A percentile compares a stretch with the other conserved stretches of the same genome.
phyloP scores from a whole-genome alignment of 2,113 vertebrate genomes.

The Himantopus leucocephalus region DNA sequence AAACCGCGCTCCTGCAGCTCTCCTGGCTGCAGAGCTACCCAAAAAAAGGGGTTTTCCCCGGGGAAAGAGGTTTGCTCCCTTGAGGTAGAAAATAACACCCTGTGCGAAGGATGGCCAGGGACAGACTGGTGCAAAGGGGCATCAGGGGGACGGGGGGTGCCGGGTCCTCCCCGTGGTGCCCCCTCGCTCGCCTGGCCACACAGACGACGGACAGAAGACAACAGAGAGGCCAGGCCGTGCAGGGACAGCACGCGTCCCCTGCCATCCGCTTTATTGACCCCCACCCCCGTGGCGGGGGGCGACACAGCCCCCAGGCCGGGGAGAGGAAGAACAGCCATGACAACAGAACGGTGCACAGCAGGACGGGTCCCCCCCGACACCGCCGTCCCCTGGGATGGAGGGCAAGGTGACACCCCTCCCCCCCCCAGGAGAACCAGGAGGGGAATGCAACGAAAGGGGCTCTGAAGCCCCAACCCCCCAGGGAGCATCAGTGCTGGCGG shows the following conservation, averaged over 20 bases:
- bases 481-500: not conserved
- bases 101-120: not conserved
- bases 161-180: not conserved
- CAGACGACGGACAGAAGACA: slow-evolving; percentile 51
- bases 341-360: slow-evolving; percentile 9
- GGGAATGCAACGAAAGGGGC: not conserved
- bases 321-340: not conserved
- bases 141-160: not conserved
- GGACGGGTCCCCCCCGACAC: not conserved
- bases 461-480: not conserved
- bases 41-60: not conserved
- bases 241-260: not conserved
- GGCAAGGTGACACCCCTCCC: not conserved
- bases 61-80: not conserved
- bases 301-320: rapidly evolving
- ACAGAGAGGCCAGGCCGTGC: slow-evolving; percentile 33
- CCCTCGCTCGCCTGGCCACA: not conserved
- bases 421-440: not conserved
- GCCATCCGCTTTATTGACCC: slow-evolving; percentile 41
- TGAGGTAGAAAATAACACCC: slow-evolving; percentile 40
- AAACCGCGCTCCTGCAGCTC: not conserved
- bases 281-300: not conserved
- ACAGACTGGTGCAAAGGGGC: not conserved
- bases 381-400: not conserved
- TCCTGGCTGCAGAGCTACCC: not conserved